Base-by-base conservation (phyloP, 1,140 invertebrate genomes). In the Temnothorax nylanderi region DNA sequence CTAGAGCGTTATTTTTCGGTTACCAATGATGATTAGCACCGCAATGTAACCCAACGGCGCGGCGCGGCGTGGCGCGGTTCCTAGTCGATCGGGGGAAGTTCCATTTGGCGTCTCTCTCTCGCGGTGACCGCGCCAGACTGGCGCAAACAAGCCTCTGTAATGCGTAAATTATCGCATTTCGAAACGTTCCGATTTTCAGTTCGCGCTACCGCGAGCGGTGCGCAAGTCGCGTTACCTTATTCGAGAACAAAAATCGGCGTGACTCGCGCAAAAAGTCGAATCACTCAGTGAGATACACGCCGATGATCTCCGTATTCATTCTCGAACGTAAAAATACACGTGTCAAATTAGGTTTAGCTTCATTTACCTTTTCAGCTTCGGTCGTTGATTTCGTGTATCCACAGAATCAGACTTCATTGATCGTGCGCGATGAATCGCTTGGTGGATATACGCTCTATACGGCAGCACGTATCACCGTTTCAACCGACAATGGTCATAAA, bases 1-100 rank as follows among this genome's bases (percentile, higher is more conserved):
- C 92, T 87, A 90, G 82, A 91, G 75, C 90, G 91, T 90, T 89
- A 90, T 93, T 94, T 94, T 93, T 94, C 80, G 89, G 92, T 94
- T 94, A 93, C 93, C 90, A 92, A 95, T 94, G 89, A 94, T 94
- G 91, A 95, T 94, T 95, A 95, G 91, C 94, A 95, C 94, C 89
- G 90, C 81, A 78, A 74, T 60, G 80, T 75, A 84, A 84, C 69
- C 65, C 82, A 67, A 80, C 77, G 26, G 26, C 26, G 26, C 26
- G 26, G 26, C 26, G 26, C 26, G 74, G 58, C 85, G 85, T 60
- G 85, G 71, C 84, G 75, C 49, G 72, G 74, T 74, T 85, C 64
- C 71, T 71, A 84, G 81, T 60, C 72, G 65, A 90, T 90, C 81
- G 60, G 75, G 65, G 65, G 37, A 51, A 74, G 32, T 78, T 86